Evolutionary conservation across 2,888 invertebrate species (phyloP).

Genomic region (Lamellibrachia satsuma): DNA sequence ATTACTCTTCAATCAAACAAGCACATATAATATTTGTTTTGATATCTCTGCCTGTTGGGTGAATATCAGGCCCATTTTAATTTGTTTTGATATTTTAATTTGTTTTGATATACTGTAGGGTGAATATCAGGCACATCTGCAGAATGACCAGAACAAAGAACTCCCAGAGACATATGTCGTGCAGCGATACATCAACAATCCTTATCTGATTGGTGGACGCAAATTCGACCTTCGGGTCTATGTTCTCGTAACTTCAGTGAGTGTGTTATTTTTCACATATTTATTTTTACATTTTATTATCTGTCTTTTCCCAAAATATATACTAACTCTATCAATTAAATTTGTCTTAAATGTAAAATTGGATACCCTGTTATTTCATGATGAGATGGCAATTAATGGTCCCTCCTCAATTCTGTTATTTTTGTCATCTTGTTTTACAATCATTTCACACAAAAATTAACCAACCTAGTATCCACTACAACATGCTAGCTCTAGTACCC

Average conservation of each 20-base stretch:
- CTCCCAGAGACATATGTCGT: slow-evolving; percentile 69
- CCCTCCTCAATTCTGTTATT: too few relatives aligned
- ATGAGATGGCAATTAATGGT: too few relatives aligned
- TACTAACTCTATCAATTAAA: not conserved
- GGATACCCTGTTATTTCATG: not conserved
- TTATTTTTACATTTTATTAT: not conserved
- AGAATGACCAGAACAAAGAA: slow-evolving; percentile 57
- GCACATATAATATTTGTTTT: not conserved
- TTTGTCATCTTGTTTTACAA: too few relatives aligned
- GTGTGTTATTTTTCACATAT: slow-evolving; percentile 39
- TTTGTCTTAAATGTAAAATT: not conserved
- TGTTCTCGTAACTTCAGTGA: slow-evolving; percentile 71
- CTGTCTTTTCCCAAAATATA: not conserved
- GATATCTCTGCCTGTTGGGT: slow-evolving; percentile 44
- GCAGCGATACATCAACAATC: slow-evolving; percentile 72
- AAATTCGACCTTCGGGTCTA: slow-evolving; percentile 75
- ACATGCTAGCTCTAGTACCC: too few relatives aligned
- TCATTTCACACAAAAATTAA: too few relatives aligned
- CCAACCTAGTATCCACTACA: too few relatives aligned
- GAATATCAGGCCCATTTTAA: slow-evolving; percentile 54
- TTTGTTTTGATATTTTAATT: not conserved
- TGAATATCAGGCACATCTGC: slow-evolving; percentile 53
- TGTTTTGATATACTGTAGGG: slow-evolving; percentile 44
- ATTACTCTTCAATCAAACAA: not conserved
- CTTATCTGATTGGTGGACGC: slow-evolving; percentile 72